Evolutionary conservation across 2,113 vertebrate species (phyloP), one percentile per base, ranked within the genome.

Genomic region (Macrotis lagotis): DNA sequence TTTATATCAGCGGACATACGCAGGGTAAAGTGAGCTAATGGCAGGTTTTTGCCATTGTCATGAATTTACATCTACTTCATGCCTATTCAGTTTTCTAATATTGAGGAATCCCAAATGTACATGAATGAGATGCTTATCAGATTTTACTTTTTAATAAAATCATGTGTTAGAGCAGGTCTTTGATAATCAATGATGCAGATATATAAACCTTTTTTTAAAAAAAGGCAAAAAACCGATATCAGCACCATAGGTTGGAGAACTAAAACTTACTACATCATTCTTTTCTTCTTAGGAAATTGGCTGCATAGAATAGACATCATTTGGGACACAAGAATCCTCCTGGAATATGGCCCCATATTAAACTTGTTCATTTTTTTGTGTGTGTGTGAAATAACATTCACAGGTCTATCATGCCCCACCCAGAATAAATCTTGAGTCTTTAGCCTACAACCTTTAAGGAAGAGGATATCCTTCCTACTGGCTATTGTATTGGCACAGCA

Each of bases 1-100:
- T 90, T 97, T 99, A 44, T 99, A 99, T 98, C 99, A 99, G 95
- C 98, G 99, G 93, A 99, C 99, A 0, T 99, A 99, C 3, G 99
- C 99, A 97, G 99, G 99, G 99, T 99, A 98, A 99, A 99, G 74
- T 44, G 96, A 94, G 44, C 53, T 95, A 10, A n/a, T 94, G 28
- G 94, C 1, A 90, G 93, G 89, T 93, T 94, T 94, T 94, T 96
- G 88, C 25, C 90, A 48, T 12, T 95, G 0, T 3, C 47, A 31
- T 74, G 48, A 94, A 44, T 74, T 83, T 83, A 83, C 66, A 83
- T 44, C 37, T 44, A 83, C 37, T 91, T 95, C 90, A 14, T 51
- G 48, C 52, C 74, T 93, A 92, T 95, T 88, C 0, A 51, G 1
- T 26, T 28, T 91, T 92, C 66, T 44, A 44, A 44, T 83, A 44